Conservation (phyloP, 2,113 vertebrate species). For the Rhinopomastus cyanomelas region DNA sequence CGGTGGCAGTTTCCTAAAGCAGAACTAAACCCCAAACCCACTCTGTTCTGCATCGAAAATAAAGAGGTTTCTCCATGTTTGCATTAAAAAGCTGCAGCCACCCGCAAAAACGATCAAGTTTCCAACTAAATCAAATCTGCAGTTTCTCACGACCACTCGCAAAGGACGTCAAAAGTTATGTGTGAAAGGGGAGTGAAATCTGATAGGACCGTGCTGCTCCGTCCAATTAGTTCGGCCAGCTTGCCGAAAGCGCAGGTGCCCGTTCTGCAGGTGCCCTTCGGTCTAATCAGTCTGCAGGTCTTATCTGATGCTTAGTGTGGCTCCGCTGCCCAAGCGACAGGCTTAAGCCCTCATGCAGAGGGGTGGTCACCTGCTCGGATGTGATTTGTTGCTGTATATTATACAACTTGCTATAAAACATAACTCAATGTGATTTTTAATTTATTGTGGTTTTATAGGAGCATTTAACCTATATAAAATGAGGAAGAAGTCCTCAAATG, state of each 20-base stretch:
- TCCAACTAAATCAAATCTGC: constrained; percentile 45
- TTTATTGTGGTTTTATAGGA: not conserved
- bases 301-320: constrained; percentile 40
- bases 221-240: constrained; percentile 54
- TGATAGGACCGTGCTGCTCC: constrained; percentile 24
- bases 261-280: constrained; percentile 60
- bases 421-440: not conserved
- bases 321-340: not conserved
- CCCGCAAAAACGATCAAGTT: constrained; percentile 39
- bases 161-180: constrained; percentile 59
- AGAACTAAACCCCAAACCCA: not conserved
- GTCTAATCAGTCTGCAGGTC: constrained; percentile 45
- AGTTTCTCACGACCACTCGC: constrained; percentile 41
- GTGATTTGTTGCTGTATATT: constrained; percentile 26
- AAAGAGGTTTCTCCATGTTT: constrained; percentile 23
- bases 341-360: constrained; percentile 32
- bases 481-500: not conserved
- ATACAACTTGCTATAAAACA: constrained; percentile 11
- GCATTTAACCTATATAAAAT: not conserved
- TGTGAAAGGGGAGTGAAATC: constrained; percentile 55
- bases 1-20: constrained; percentile 15
- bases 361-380: constrained; percentile 41
- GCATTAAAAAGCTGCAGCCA: constrained; percentile 37
- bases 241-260: constrained; percentile 50
- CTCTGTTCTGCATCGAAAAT: not conserved